Evolutionary conservation across 2,888 invertebrate genomes (phyloP).

Genomic region (Phortica magna): DNA sequence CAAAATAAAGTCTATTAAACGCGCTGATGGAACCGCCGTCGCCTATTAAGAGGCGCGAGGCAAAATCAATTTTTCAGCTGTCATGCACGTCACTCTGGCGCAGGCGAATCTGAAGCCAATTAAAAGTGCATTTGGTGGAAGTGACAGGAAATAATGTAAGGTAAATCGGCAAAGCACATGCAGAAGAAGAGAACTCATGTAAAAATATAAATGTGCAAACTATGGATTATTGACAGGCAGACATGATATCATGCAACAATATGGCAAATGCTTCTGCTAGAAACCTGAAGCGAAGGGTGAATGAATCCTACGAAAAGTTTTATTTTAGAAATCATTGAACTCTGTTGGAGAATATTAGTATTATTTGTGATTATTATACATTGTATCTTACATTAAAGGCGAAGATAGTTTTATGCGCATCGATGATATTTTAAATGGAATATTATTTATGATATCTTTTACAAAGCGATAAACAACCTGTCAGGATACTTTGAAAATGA

Average conservation of each 20-base stretch:
- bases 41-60: not conserved
- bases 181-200: not conserved
- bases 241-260: not conserved
- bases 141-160: constrained; percentile 52
- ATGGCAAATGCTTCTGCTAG: not conserved
- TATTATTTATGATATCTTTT: too few species aligned
- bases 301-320: not conserved
- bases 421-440: too few species aligned
- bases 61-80: constrained; percentile 32
- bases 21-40: too few species aligned
- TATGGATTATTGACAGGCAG: not conserved
- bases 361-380: too few species aligned
- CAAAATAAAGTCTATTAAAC: not conserved
- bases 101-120: constrained; percentile 62
- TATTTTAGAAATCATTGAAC: too few species aligned
- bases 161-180: not conserved
- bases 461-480: too few species aligned
- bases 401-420: too few species aligned
- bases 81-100: constrained; percentile 32
- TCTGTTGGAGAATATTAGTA: too few species aligned
- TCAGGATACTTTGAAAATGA: too few species aligned
- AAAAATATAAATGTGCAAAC: not conserved
- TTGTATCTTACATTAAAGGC: too few species aligned
- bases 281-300: not conserved
- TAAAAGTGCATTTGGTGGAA: constrained; percentile 61